A percentile compares a stretch with the other conserved stretches of the same genome.
phyloP scores from a whole-genome alignment of 2,888 invertebrate species.

The Sericinus montela region DNA sequence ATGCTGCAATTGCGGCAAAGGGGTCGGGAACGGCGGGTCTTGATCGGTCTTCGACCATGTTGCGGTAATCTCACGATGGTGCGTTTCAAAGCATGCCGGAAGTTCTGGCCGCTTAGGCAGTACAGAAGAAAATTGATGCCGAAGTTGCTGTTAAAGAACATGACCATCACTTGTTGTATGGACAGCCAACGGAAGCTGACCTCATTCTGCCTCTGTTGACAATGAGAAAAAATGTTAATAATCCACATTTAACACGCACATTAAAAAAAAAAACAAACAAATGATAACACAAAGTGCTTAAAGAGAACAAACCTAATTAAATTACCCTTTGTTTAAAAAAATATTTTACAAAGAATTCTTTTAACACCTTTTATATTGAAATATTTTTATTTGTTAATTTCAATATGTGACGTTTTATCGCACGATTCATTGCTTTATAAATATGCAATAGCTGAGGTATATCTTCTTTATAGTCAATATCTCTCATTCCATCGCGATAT shows the following conservation, averaged over 20 bases:
- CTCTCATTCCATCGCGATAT: neutral
- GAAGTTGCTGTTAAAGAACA: constrained; percentile 89
- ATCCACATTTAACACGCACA: neutral
- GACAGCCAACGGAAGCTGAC: constrained; percentile 66
- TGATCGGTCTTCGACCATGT: constrained; percentile 23
- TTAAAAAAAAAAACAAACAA: too few species aligned
- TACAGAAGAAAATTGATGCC: constrained; percentile 91
- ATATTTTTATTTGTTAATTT: too few species aligned
- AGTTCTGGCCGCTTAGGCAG: constrained; percentile 90
- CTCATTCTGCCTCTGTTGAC: constrained; percentile 37
- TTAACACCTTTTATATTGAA: too few species aligned
- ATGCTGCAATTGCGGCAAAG: constrained; percentile 30
- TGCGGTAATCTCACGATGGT: constrained; percentile 38
- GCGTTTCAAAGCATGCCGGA: constrained; percentile 79
- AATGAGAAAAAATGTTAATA: neutral
- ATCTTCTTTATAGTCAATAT: neutral
- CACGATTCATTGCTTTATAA: neutral
- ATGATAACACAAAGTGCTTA: too few species aligned
- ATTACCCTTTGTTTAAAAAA: neutral
- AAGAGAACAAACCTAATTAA: too few species aligned
- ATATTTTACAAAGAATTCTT: too few species aligned
- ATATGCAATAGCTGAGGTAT: neutral
- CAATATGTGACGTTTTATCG: too few species aligned
- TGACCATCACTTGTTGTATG: constrained; percentile 82
- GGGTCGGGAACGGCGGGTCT: constrained; percentile 27